Evolutionary conservation across 37 sponge, comb jelly and placozoan species (phyloP).

Genomic region (Haliclona indistincta): DNA sequence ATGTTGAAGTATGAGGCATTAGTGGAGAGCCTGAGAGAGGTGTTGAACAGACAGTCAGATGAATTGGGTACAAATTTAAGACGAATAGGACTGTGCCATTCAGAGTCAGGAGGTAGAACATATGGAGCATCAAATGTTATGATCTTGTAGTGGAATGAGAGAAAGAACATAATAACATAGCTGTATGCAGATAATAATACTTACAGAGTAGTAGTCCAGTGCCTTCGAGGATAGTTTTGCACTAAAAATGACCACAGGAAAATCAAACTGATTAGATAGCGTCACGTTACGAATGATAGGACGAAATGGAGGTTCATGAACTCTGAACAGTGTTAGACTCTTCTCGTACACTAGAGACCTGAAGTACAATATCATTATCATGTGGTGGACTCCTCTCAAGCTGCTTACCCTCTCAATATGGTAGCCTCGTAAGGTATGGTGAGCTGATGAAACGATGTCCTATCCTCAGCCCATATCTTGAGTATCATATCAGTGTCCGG

Average conservation of each 20-base stretch:
- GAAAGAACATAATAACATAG: not conserved
- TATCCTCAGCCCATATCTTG: slow-evolving; percentile 41
- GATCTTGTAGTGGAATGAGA: slow-evolving; percentile 8
- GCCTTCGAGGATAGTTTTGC: slow-evolving; percentile 57
- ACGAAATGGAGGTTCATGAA: slow-evolving; percentile 65
- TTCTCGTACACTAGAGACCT: slow-evolving; percentile 59
- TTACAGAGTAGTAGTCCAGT: slow-evolving; percentile 58
- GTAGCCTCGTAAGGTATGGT: slow-evolving; percentile 61
- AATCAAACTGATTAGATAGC: slow-evolving; percentile 54
- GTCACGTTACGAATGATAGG: slow-evolving; percentile 54
- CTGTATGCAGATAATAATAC: slow-evolving; percentile 3
- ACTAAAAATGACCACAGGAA: slow-evolving; percentile 63
- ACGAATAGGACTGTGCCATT: slow-evolving; percentile 46
- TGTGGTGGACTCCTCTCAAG: not conserved
- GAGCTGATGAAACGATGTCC: slow-evolving; percentile 10
- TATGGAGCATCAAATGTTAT: slow-evolving; percentile 32
- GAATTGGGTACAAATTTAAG: slow-evolving; percentile 61
- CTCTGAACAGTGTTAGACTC: slow-evolving; percentile 48
- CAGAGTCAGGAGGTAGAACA: slow-evolving; percentile 38
- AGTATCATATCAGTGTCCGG: slow-evolving; percentile 30
- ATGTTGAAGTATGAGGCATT: slow-evolving; percentile 81
- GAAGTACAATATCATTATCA: not conserved
- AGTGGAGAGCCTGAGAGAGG: slow-evolving; percentile 71
- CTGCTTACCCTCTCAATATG: slow-evolving; percentile 57
- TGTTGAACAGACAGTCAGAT: slow-evolving; percentile 74